Conservation (phyloP, 2,797 vertebrate genomes). For the Microcaecilia unicolor region DNA sequence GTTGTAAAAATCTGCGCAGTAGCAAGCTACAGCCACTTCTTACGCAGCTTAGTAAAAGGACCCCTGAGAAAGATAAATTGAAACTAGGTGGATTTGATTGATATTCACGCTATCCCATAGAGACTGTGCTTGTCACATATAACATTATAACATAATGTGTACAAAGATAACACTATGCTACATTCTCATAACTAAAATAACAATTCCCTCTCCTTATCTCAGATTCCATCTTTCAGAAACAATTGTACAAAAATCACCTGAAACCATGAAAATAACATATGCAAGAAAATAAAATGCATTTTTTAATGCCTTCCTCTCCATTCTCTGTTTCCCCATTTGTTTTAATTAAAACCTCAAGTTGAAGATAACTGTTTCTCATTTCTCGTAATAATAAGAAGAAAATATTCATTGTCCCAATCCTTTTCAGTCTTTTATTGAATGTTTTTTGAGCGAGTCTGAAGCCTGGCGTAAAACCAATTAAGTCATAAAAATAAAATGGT, state of each 20-base stretch:
- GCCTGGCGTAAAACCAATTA: slow-evolving; percentile 11
- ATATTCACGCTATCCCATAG: too few relatives aligned
- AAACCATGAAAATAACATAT: slow-evolving; percentile 14
- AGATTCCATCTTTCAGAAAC: slow-evolving; percentile 41
- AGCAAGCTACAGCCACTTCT: too few relatives aligned
- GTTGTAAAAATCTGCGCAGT: too few relatives aligned
- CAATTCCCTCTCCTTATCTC: slow-evolving; percentile 31
- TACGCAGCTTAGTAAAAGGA: too few relatives aligned
- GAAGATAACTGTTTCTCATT: slow-evolving; percentile 19
- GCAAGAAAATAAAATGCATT: too few relatives aligned
- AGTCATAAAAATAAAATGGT: slow-evolving; percentile 12
- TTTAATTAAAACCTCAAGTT: slow-evolving; percentile 37
- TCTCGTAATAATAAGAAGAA: slow-evolving; percentile 14
- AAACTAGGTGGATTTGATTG: too few relatives aligned
- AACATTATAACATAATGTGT: slow-evolving; percentile 18
- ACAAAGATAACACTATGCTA: too few relatives aligned
- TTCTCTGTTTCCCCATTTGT: slow-evolving; percentile 29
- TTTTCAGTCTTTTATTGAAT: slow-evolving; percentile 14
- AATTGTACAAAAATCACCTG: slow-evolving; percentile 31
- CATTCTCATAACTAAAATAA: slow-evolving; percentile 13
- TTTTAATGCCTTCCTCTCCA: slow-evolving; percentile 18
- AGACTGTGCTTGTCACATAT: neutral
- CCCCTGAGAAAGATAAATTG: too few relatives aligned
- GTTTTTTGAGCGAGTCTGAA: slow-evolving; percentile 6
- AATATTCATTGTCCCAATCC: neutral